phyloP scores from a whole-genome alignment of 2,113 vertebrate species.

The Gymnarchus niloticus region DNA sequence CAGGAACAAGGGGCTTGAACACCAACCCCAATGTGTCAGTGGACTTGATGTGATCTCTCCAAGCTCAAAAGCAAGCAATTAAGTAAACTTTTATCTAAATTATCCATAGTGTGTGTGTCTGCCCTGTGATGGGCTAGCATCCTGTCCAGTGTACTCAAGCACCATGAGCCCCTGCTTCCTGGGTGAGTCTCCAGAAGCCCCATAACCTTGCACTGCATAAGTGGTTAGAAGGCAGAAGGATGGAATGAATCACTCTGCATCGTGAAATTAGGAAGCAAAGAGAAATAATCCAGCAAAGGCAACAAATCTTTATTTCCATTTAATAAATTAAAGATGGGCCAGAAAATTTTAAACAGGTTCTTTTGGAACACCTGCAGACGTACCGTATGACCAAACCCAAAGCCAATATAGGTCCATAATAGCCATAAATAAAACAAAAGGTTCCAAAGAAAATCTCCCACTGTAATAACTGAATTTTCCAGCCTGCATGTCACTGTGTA shows the following conservation, averaged over 20 bases:
- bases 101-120: background rate
- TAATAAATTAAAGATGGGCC: constrained; percentile 68
- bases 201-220: too few relatives aligned
- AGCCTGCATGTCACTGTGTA: background rate
- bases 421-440: background rate
- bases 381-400: constrained; percentile 38
- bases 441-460: background rate
- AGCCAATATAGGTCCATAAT: constrained; percentile 18
- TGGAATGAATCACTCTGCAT: background rate
- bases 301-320: constrained; percentile 59
- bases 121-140: too few relatives aligned
- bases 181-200: background rate
- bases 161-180: too few relatives aligned
- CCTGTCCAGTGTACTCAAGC: too few relatives aligned
- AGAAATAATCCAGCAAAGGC: background rate
- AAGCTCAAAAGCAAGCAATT: background rate
- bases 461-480: background rate
- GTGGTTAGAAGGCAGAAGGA: too few relatives aligned
- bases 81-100: background rate
- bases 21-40: too few relatives aligned
- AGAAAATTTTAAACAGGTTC: constrained; percentile 27
- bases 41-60: too few relatives aligned
- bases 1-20: too few relatives aligned
- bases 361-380: constrained; percentile 34
- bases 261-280: background rate